phyloP scores from a whole-genome alignment of 2,888 invertebrate species.

The Caenorhabditis sulstoni region DNA sequence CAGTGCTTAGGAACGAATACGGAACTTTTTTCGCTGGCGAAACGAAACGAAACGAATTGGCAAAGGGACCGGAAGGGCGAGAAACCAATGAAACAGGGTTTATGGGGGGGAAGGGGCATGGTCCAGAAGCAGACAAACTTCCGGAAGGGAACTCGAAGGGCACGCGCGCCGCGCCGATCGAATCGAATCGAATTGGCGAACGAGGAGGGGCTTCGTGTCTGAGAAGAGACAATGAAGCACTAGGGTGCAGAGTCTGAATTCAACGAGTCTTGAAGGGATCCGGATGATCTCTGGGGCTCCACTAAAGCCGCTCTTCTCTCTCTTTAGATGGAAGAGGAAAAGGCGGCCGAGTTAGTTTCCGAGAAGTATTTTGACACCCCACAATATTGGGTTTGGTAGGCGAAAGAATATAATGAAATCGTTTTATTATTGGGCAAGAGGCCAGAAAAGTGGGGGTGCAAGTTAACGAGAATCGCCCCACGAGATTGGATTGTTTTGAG shows the following conservation, averaged over 20 bases:
- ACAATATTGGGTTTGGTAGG: neutral
- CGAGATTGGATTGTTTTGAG: neutral
- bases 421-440: neutral
- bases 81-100: conserved; percentile 11
- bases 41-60: neutral
- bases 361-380: neutral
- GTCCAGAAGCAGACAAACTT: conserved; percentile 7
- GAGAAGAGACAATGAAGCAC: no score
- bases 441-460: neutral
- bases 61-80: conserved; percentile 11
- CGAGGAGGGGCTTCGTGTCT: no score
- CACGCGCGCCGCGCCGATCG: no score
- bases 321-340: neutral
- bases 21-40: conserved; percentile 24
- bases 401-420: neutral
- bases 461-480: no score
- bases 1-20: conserved; percentile 13
- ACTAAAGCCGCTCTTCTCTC: no score
- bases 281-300: neutral
- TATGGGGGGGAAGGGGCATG: conserved; percentile 7
- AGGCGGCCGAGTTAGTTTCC: neutral
- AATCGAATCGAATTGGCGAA: no score
- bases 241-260: no score
- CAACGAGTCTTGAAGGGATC: neutral
- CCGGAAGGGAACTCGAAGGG: neutral